These are phyloP conservation scores for Luperina nickerlii DNA, from an alignment of 2,888 invertebrate genomes.

Conservation along the genomic window DNA sequence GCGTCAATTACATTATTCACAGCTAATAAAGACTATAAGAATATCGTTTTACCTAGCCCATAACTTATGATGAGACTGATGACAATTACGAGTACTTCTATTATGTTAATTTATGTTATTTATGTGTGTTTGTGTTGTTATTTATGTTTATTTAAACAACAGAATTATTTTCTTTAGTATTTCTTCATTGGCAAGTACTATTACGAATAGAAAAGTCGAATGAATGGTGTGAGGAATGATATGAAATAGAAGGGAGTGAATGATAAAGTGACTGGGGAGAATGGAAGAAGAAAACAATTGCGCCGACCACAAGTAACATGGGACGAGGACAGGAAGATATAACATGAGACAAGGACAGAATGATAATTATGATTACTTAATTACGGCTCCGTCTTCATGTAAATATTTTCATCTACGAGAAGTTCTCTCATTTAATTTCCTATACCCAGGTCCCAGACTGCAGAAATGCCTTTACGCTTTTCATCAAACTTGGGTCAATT, in stretches of 20 bases:
- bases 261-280: no score
- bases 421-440: no score
- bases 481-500: not conserved
- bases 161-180: not conserved
- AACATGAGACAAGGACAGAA: no score
- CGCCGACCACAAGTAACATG: no score
- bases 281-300: no score
- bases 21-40: not conserved
- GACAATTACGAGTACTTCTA: not conserved
- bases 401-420: not conserved
- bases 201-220: not conserved
- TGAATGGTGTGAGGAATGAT: not conserved
- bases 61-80: conserved; percentile 6
- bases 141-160: no score
- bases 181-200: not conserved
- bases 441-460: no score
- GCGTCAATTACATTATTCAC: conserved; percentile 16
- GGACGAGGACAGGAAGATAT: no score
- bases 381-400: not conserved
- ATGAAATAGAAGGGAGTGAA: not conserved
- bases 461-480: not conserved
- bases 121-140: no score
- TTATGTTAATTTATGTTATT: no score
- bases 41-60: conserved; percentile 35
- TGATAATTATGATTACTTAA: no score